A percentile compares a stretch with the other conserved stretches of the same genome.
Conservation (phyloP, 30 jellyfish, hydroid and myxozoan genomes). For the Chrysaora quinquecirrha region DNA sequence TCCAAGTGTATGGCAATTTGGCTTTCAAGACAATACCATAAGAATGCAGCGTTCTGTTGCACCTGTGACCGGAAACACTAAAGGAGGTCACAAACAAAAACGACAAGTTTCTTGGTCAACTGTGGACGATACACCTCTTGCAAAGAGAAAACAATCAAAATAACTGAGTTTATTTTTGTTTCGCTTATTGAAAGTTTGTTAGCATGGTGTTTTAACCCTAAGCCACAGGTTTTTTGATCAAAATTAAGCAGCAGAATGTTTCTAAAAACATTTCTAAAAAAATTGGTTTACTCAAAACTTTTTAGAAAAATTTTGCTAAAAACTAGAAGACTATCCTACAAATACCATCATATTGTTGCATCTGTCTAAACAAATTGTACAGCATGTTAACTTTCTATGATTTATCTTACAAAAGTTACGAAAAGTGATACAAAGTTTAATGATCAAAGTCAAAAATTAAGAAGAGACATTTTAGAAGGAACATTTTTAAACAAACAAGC, state of each 20-base stretch:
- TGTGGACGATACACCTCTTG: constrained; percentile 14
- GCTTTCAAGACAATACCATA: constrained; percentile 55
- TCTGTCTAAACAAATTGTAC: background rate
- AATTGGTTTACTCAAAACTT: background rate
- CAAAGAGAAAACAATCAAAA: background rate
- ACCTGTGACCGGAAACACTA: constrained; percentile 48
- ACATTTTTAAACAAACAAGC: background rate
- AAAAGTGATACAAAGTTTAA: background rate
- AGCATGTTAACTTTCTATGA: background rate
- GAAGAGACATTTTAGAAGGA: background rate
- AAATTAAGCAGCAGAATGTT: background rate
- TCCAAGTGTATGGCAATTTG: constrained; percentile 22
- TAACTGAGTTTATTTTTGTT: background rate
- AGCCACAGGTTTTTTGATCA: constrained; percentile 2
- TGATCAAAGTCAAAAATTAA: background rate
- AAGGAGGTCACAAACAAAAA: constrained; percentile 38
- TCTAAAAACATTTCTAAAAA: background rate
- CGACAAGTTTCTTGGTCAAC: constrained; percentile 1
- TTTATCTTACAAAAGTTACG: background rate
- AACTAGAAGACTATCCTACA: background rate
- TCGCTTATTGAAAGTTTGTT: background rate
- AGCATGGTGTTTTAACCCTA: background rate
- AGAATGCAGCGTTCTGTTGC: constrained; percentile 45
- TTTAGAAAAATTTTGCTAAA: background rate
- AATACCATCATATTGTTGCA: background rate